Evolutionary conservation across 1,140 invertebrate genomes (phyloP).

Genomic region (Drosophila triauraria): DNA sequence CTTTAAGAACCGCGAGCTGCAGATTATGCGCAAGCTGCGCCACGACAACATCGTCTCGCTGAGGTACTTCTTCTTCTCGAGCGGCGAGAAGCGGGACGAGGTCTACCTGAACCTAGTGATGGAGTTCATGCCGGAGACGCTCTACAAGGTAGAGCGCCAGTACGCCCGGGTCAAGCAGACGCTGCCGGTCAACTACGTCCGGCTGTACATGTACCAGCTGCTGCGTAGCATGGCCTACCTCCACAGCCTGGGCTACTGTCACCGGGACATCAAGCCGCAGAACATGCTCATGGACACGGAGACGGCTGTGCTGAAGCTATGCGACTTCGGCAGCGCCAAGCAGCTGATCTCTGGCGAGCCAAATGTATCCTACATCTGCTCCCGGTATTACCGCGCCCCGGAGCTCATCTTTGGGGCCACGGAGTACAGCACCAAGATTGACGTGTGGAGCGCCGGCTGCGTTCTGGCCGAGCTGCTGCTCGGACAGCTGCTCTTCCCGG

Average conservation of each 20-base stretch:
- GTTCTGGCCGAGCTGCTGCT: conserved; percentile 98
- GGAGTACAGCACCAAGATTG: conserved; percentile 99
- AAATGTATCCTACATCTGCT: conserved; percentile 99
- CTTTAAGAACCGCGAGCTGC: conserved; percentile 99
- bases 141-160: conserved; percentile 99
- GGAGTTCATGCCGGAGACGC: conserved; percentile 99
- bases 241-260: conserved; percentile 98
- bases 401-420: conserved; percentile 99
- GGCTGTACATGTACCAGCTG: conserved; percentile 99
- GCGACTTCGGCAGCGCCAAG: conserved; percentile 99
- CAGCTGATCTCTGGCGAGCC: conserved; percentile 98
- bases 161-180: conserved; percentile 99
- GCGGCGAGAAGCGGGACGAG: conserved; percentile 99
- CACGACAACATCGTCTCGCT: conserved; percentile 99
- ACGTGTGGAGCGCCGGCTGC: conserved; percentile 99
- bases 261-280: conserved; percentile 99
- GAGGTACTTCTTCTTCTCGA: conserved; percentile 99
- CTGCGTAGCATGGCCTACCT: conserved; percentile 99
- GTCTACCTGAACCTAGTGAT: conserved; percentile 99
- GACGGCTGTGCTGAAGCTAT: conserved; percentile 98
- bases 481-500: conserved; percentile 99
- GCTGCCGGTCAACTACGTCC: conserved; percentile 99
- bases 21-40: conserved; percentile 99
- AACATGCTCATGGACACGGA: conserved; percentile 98
- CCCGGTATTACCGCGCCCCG: conserved; percentile 99